These are phyloP conservation scores for Caracal caracal DNA, from an alignment of 2,113 vertebrate genomes.

Conservation along the genomic window DNA sequence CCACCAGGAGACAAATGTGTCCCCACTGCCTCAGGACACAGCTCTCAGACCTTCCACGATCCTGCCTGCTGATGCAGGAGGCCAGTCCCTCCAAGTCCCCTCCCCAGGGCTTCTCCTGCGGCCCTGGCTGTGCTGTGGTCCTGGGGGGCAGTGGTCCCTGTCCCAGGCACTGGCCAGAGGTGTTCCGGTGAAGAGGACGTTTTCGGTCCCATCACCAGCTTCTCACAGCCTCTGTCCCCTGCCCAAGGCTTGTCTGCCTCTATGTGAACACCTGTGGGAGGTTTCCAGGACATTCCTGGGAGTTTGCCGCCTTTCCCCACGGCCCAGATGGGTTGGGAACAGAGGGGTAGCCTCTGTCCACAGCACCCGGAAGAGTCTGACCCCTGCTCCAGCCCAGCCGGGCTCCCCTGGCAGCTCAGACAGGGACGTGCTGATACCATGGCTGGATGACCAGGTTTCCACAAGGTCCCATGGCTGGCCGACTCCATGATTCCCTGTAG, in stretches of 20 bases:
- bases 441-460: fast-evolving
- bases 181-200: neutral
- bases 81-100: neutral
- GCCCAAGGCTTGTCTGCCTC: neutral
- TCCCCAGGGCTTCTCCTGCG: neutral
- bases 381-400: neutral
- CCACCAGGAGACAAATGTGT: no score
- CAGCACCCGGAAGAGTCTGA: fast-evolving
- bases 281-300: neutral
- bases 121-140: neutral
- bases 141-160: neutral
- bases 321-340: fast-evolving
- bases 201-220: fast-evolving
- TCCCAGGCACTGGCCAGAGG: neutral
- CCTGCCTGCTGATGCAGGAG: neutral
- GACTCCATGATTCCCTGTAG: neutral
- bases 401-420: neutral
- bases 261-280: no score
- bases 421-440: fast-evolving
- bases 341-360: fast-evolving
- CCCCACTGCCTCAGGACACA: neutral
- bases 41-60: no score
- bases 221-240: neutral
- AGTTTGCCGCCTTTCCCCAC: neutral
- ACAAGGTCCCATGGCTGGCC: no score